Base-by-base conservation (phyloP, 92 coral and sea anemone genomes). In the Plumapathes pennacea region DNA sequence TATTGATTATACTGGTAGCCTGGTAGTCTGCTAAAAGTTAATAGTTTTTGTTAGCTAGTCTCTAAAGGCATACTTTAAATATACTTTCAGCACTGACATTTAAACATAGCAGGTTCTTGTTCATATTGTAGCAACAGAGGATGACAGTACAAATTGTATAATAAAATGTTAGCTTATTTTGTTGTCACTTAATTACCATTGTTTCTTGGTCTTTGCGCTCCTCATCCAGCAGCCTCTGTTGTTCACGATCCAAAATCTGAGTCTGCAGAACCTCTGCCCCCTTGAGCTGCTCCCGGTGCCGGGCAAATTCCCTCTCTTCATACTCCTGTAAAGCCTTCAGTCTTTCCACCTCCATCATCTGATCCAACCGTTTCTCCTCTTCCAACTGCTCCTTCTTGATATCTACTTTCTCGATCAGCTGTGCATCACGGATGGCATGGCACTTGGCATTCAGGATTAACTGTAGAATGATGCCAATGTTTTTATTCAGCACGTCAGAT, bases 381-480 rank as follows among this genome's bases (percentile, higher is more conserved):
- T 73, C 87, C 4, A 94, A 77, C 32, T 78, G 76, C 45, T 94
- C 99, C 62, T 94, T 94, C 72, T 81, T 94, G 59, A 94, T 78
- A 4, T 94, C 99, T 8, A 94, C 99, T 31, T 94, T 94, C 46
- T 94, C 99, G 18, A 94, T 89, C 25, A 94, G 90, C 49, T 94
- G 99, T 0, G 99, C 99, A 77, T 94, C 99, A 46, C 99, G 90
- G 52, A 94, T 94, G 28, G 99, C 99, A 70, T 94, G 99, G 33
- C 99, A 94, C 38, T 94, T 94, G 25, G 99, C 99, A 83, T 94
- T 94, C 19, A 94, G 78, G 21, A 94, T 94, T 60, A 94, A 70
- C 99, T 94, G 70, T 18, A 57, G 46, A 20, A 38, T 20, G 45
- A 46, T n/a, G n/a, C n/a, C n/a, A n/a, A n/a, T n/a, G n/a, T n/a